phyloP scores from a whole-genome alignment of 1,140 invertebrate species.

The Drosophila setifemur region DNA sequence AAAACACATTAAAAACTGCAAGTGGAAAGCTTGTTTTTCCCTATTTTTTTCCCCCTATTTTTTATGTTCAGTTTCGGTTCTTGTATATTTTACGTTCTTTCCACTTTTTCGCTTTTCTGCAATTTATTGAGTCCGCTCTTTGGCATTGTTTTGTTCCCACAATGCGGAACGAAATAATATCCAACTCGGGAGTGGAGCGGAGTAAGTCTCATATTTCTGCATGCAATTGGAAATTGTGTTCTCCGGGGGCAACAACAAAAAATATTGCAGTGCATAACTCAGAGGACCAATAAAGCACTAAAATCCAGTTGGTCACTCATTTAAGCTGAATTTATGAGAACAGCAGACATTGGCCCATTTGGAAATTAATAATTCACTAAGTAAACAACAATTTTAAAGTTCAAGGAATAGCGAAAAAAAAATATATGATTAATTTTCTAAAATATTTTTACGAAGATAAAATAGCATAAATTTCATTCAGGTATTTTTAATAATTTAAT shows the following conservation, averaged over 20 bases:
- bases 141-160: slow-evolving; percentile 44
- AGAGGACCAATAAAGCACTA: slow-evolving; percentile 48
- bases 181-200: slow-evolving; percentile 14
- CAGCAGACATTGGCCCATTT: too few relatives aligned
- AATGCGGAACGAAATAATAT: slow-evolving; percentile 34
- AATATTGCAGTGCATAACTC: slow-evolving; percentile 43
- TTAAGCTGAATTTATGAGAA: slow-evolving; percentile 38
- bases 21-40: slow-evolving; percentile 66
- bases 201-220: slow-evolving; percentile 36
- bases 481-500: too few relatives aligned
- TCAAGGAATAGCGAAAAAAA: too few relatives aligned
- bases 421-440: too few relatives aligned
- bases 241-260: neutral
- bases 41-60: slow-evolving; percentile 37
- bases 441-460: too few relatives aligned
- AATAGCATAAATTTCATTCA: too few relatives aligned
- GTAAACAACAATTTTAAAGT: too few relatives aligned
- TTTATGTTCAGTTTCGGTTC: too few relatives aligned
- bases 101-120: slow-evolving; percentile 46
- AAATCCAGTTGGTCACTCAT: slow-evolving; percentile 49
- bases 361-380: too few relatives aligned
- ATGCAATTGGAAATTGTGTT: slow-evolving; percentile 43
- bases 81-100: slow-evolving; percentile 61
- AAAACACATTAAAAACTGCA: slow-evolving; percentile 79
- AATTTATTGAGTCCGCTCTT: slow-evolving; percentile 67